Evolutionary conservation across 1,140 invertebrate genomes (phyloP).

Genomic region (Aethina tumida): DNA sequence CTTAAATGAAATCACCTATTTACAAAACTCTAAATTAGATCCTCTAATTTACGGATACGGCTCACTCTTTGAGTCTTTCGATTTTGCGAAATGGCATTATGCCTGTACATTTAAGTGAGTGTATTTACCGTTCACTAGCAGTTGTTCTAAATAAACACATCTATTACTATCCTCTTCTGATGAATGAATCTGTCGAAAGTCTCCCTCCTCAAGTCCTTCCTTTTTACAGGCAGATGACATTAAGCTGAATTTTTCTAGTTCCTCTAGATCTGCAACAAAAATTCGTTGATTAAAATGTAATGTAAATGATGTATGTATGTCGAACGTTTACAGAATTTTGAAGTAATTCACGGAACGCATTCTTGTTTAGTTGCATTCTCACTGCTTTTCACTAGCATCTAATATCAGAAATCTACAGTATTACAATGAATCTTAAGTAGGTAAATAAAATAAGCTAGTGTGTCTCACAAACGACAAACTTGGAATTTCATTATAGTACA

Average conservation of each 20-base stretch:
- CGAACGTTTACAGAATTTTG: not conserved
- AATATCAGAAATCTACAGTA: too few relatives aligned
- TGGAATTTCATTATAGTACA: too few relatives aligned
- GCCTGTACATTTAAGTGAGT: not conserved
- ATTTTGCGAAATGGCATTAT: not conserved
- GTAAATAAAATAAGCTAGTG: too few relatives aligned
- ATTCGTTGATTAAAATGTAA: too few relatives aligned
- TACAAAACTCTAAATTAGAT: not conserved
- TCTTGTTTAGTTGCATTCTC: too few relatives aligned
- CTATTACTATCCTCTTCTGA: conserved; percentile 22
- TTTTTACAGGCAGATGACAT: conserved; percentile 37
- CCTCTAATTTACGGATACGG: conserved; percentile 3
- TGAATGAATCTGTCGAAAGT: not conserved
- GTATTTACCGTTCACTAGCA: conserved; percentile 28
- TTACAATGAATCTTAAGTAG: too few relatives aligned
- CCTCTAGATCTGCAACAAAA: conserved; percentile 40
- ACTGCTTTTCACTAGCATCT: too few relatives aligned
- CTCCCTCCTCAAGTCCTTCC: conserved; percentile 1
- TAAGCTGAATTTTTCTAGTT: conserved; percentile 36
- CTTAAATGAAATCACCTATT: not conserved
- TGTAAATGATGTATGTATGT: conserved; percentile 2
- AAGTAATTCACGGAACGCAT: not conserved
- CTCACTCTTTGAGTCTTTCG: conserved; percentile 4
- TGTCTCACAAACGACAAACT: too few relatives aligned
- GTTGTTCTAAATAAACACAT: conserved; percentile 33